Conservation (phyloP, 2,797 vertebrate species). For the Anguilla anguilla region DNA sequence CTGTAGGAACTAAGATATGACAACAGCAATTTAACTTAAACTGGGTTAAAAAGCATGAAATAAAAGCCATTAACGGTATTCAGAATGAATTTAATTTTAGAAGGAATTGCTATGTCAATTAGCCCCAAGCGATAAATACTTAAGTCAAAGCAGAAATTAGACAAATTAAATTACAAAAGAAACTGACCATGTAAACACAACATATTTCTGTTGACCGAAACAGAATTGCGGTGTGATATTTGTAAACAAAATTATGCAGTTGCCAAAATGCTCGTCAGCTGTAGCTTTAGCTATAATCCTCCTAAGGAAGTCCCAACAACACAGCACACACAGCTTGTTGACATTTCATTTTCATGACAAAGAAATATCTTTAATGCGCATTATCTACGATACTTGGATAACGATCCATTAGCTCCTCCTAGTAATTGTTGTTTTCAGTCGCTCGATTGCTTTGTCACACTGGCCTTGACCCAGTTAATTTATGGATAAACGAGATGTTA, state of each 20-base stretch:
- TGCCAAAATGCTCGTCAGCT: background rate
- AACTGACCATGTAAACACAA: background rate
- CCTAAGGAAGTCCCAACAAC: background rate
- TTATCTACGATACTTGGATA: background rate
- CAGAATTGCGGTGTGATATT: background rate
- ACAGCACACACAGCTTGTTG: background rate
- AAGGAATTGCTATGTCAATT: too few relatives aligned
- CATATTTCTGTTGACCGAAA: background rate
- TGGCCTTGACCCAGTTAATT: background rate
- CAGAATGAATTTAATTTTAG: too few relatives aligned
- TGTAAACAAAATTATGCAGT: background rate
- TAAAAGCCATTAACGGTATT: too few relatives aligned
- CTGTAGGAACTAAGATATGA: too few relatives aligned
- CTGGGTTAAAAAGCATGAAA: too few relatives aligned
- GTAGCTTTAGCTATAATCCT: background rate
- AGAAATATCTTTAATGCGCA: background rate
- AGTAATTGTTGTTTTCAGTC: background rate
- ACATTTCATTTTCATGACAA: background rate
- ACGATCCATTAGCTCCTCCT: background rate
- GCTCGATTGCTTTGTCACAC: background rate
- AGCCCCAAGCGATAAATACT: too few relatives aligned
- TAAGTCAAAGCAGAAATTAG: background rate
- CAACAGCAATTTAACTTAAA: too few relatives aligned
- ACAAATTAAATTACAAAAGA: background rate
- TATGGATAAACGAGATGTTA: background rate